A percentile compares a stretch with the other conserved stretches of the same genome.
Conservation (phyloP, 23 tunicate genomes). For the Aplidium turbinatum region DNA sequence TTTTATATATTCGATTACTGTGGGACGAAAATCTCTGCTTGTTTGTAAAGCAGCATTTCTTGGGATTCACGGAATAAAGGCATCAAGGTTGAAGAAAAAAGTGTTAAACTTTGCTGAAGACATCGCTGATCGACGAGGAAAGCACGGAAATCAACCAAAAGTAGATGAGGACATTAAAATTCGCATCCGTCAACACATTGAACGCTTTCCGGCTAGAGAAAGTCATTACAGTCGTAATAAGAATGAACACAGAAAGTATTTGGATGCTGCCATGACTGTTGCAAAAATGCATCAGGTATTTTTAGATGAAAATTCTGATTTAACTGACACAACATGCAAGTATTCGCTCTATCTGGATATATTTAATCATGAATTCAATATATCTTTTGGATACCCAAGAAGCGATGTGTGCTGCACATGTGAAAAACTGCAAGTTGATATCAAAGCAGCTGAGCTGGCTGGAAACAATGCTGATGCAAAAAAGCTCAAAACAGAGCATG, state of each 20-base stretch:
- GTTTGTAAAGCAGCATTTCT: slow-evolving; percentile 20
- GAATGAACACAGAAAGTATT: slow-evolving; percentile 4
- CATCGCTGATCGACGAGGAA: slow-evolving; percentile 20
- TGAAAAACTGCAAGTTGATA: slow-evolving; percentile 9
- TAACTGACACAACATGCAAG: not conserved
- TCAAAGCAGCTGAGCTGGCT: slow-evolving; percentile 1
- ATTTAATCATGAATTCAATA: slow-evolving; percentile 20
- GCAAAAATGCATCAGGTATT: slow-evolving; percentile 17
- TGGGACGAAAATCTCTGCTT: not conserved
- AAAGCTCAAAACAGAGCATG: not conserved
- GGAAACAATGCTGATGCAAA: not conserved
- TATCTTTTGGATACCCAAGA: slow-evolving; percentile 21
- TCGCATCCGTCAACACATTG: slow-evolving; percentile 14
- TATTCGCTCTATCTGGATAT: slow-evolving; percentile 13
- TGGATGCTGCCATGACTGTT: slow-evolving; percentile 3
- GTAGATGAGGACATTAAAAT: slow-evolving; percentile 10
- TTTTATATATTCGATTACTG: slow-evolving; percentile 4
- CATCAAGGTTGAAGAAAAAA: slow-evolving; percentile 14
- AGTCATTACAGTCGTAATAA: slow-evolving; percentile 26
- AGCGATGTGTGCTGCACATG: slow-evolving; percentile 15
- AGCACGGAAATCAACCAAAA: slow-evolving; percentile 18
- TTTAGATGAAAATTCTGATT: not conserved
- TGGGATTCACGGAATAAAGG: slow-evolving; percentile 9
- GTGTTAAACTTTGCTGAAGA: slow-evolving; percentile 15
- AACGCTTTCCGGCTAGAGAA: slow-evolving; percentile 10